These are phyloP conservation scores for Tangara arthus DNA, from an alignment of 2,797 vertebrate genomes.

Conservation along the genomic window DNA sequence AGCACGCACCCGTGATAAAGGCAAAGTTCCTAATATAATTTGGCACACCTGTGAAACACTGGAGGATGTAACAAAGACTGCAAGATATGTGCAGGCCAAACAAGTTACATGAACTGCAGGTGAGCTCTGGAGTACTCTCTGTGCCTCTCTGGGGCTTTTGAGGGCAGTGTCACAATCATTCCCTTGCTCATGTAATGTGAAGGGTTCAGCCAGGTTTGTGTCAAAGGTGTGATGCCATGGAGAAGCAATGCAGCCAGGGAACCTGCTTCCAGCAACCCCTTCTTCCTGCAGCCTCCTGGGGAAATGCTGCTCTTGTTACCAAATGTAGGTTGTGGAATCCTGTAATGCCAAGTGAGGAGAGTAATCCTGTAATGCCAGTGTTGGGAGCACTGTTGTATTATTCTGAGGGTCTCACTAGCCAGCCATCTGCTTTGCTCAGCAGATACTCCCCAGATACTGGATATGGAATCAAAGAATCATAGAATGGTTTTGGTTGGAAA, in stretches of 20 bases:
- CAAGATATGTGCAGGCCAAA: neutral
- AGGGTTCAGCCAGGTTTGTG: neutral
- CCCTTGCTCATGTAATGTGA: neutral
- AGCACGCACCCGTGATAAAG: neutral
- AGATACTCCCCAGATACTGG: neutral
- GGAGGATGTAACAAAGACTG: neutral
- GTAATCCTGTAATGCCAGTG: neutral
- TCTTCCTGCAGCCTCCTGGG: neutral
- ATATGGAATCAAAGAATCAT: neutral
- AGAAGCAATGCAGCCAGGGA: neutral
- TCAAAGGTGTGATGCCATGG: neutral
- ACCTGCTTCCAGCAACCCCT: neutral
- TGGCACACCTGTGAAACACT: neutral
- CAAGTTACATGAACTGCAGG: neutral
- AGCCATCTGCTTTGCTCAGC: neutral
- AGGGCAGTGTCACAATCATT: neutral
- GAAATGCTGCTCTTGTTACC: neutral
- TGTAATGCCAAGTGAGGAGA: neutral
- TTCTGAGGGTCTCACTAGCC: neutral
- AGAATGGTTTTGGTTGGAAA: neutral
- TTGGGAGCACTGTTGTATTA: neutral
- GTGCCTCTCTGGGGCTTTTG: neutral
- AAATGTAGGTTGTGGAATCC: neutral
- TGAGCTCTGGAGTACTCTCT: neutral
- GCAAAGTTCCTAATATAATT: neutral